Percentiles rank a stretch among this genome's conserved stretches.
phyloP scores from a whole-genome alignment of 2,888 invertebrate genomes.

The Drosophila kanekoi region DNA sequence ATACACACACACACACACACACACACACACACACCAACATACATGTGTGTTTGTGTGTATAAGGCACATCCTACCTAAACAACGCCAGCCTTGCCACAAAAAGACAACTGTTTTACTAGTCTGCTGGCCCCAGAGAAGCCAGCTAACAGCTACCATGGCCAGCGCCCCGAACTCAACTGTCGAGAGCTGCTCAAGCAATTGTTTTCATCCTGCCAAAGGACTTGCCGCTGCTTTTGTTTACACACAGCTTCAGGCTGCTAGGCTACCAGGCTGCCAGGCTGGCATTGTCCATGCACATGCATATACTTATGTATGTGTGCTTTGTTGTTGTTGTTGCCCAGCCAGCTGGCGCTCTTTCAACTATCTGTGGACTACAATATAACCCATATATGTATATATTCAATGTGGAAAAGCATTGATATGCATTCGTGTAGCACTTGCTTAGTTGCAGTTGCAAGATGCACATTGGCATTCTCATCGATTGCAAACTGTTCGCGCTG shows the following conservation, averaged over 20 bases:
- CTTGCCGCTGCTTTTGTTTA: slow-evolving; percentile 60
- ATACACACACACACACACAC: not conserved
- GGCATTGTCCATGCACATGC: slow-evolving; percentile 8
- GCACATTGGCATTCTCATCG: slow-evolving; percentile 41
- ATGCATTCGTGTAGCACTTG: slow-evolving; percentile 33
- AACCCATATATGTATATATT: slow-evolving; percentile 29
- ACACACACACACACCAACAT: too few relatives aligned
- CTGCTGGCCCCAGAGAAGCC: slow-evolving; percentile 22
- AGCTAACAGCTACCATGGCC: slow-evolving; percentile 20
- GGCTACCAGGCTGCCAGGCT: slow-evolving; percentile 2
- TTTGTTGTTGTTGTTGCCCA: not conserved
- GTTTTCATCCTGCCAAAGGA: slow-evolving; percentile 47
- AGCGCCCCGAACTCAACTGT: not conserved
- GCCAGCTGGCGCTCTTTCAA: slow-evolving; percentile 11
- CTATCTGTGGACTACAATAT: slow-evolving; percentile 10
- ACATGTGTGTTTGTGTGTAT: not conserved
- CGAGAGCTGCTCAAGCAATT: slow-evolving; percentile 36
- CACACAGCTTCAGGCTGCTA: slow-evolving; percentile 63
- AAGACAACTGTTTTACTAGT: slow-evolving; percentile 41
- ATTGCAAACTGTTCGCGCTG: slow-evolving; percentile 12
- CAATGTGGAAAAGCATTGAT: slow-evolving; percentile 49
- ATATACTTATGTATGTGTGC: slow-evolving; percentile 3
- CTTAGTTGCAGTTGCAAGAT: slow-evolving; percentile 30
- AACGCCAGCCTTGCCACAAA: not conserved
- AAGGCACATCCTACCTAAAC: not conserved